Evolutionary conservation across 2,888 invertebrate genomes (phyloP), one percentile per base, ranked within the genome.

Genomic region (Osmoderma eremita): DNA sequence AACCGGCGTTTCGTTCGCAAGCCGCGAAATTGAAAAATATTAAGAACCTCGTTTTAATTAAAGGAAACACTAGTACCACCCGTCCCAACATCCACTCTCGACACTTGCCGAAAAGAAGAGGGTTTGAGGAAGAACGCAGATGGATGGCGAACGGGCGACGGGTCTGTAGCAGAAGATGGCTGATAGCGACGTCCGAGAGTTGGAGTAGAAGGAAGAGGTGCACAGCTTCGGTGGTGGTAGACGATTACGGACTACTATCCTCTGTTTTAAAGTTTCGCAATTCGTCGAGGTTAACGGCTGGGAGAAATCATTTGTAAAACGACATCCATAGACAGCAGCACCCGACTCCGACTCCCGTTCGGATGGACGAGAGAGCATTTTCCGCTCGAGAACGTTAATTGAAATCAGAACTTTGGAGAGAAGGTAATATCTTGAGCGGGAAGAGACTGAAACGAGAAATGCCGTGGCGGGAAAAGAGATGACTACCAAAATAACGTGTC

Each of bases 1-100:
- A 22, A 22, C 42, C 45, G 8, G 24, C 45, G 12, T 20, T 8
- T 10, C 48, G 10, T 17, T 48, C 45, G 45, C 30, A 41, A 64
- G 30, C 64, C 76, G 72, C 75, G 75, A 77, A 80, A 80, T 79
- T 80, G 79, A 79, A 80, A 81, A 80, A 80, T 80, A 80, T 80
- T 79, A 79, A 79, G 79, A 78, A 77, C 78, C 77, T 76, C 78
- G 76, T 80, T 80, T 80, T 80, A 80, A 80, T 80, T 80, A 80
- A 80, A 80, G 72, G 72, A 71, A 74, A 77, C 76, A 75, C 75
- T 77, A 76, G 72, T 74, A 67, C n/a, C n/a, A n/a, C 41, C 50
- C 41, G 22, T 58, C 58, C 58, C 42, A 45, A 61, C 45, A 42
- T 22, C 30, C 58, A 30, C 45, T 30, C 30, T 61, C 58, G 58